Percentiles rank a stretch among this genome's conserved stretches.
These are phyloP conservation scores for Vanessa tameamea DNA, from an alignment of 1,140 invertebrate genomes.

Conservation along the genomic window DNA sequence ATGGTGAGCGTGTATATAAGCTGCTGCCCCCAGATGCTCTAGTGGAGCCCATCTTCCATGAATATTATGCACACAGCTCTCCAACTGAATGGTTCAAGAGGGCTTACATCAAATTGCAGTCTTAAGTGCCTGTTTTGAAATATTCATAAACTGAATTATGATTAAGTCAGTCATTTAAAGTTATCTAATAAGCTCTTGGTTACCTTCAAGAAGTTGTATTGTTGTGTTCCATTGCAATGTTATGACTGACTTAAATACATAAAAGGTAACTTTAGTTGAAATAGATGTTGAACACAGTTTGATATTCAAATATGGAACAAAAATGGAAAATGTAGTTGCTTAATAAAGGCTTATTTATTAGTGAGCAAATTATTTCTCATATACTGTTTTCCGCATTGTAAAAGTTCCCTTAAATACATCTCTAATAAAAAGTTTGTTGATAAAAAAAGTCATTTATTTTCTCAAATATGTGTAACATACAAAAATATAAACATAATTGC, in stretches of 20 bases:
- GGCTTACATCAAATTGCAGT: constrained; percentile 78
- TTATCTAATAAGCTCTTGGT: neutral
- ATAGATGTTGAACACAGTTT: constrained; percentile 1
- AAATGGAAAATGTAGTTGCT: constrained; percentile 25
- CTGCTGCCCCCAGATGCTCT: constrained; percentile 81
- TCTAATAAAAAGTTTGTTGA: neutral
- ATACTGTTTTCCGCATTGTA: constrained; percentile 1
- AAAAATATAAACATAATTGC: constrained; percentile 26
- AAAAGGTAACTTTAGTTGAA: neutral
- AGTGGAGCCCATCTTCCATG: constrained; percentile 83
- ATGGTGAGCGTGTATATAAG: constrained; percentile 90
- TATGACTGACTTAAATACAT: neutral
- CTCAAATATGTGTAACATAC: constrained; percentile 6
- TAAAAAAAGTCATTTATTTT: constrained; percentile 17
- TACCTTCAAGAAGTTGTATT: neutral
- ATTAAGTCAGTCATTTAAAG: constrained; percentile 4
- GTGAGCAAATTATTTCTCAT: neutral
- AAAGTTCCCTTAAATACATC: neutral
- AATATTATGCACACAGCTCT: constrained; percentile 86
- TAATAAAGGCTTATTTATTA: constrained; percentile 33
- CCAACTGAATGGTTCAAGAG: constrained; percentile 79
- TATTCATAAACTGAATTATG: neutral
- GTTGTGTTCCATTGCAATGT: too few species aligned
- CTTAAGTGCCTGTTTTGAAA: constrained; percentile 66
- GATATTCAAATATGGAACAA: neutral